Percentiles rank a stretch among this genome's conserved stretches.
Evolutionary conservation across 2,113 vertebrate species (phyloP).

Genomic region (Petroica traversi): DNA sequence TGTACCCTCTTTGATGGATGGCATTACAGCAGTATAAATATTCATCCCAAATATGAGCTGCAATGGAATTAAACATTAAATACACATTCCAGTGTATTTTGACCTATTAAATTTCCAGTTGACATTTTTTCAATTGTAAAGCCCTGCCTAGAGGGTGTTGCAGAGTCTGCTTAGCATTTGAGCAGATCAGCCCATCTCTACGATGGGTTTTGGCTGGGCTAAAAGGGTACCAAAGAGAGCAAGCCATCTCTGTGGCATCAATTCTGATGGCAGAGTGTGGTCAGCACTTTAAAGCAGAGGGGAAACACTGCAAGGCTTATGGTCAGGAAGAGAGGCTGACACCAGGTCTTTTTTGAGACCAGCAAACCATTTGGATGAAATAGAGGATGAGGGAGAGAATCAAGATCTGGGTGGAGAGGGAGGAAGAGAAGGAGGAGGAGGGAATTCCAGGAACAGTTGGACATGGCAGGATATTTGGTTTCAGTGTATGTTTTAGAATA

Average conservation of each 20-base stretch:
- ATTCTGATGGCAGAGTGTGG: background rate
- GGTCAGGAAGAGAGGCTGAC: background rate
- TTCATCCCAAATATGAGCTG: background rate
- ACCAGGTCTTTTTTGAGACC: background rate
- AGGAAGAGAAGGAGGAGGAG: background rate
- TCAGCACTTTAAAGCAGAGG: background rate
- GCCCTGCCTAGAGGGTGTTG: background rate
- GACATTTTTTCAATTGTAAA: background rate
- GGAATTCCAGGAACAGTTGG: background rate
- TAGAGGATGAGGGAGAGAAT: background rate
- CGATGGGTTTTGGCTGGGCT: background rate
- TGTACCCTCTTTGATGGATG: background rate
- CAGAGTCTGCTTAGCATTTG: background rate
- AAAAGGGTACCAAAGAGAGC: background rate
- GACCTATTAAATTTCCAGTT: background rate
- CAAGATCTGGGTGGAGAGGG: background rate
- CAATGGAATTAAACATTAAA: background rate
- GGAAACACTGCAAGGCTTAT: background rate
- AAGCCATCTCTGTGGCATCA: background rate
- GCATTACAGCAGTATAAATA: background rate
- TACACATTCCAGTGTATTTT: background rate
- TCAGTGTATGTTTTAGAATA: slow-evolving; percentile 8
- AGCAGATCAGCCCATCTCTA: background rate
- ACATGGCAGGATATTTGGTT: background rate
- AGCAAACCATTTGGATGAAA: background rate